Conservation (phyloP, 2,797 vertebrate genomes). For the Borostomias antarcticus region DNA sequence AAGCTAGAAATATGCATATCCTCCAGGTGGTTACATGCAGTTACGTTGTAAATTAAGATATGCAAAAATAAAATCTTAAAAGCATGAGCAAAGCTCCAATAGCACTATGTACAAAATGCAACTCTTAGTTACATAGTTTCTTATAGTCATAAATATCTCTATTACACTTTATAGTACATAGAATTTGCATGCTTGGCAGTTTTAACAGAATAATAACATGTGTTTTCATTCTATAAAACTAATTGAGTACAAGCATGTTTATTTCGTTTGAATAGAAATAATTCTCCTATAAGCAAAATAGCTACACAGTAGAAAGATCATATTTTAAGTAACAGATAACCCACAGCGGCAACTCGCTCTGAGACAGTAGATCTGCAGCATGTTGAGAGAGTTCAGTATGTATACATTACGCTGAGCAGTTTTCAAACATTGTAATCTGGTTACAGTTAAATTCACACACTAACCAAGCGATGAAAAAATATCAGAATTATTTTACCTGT, state of each 20-base stretch:
- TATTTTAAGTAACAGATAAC: constrained; percentile 76
- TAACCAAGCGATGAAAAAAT: constrained; percentile 64
- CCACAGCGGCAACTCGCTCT: constrained; percentile 74
- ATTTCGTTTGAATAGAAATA: constrained; percentile 76
- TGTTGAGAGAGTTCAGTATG: constrained; percentile 71
- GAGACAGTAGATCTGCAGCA: constrained; percentile 88
- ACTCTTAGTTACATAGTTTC: constrained; percentile 68
- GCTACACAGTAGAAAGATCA: constrained; percentile 87
- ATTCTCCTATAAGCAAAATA: constrained; percentile 80
- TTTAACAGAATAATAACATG: constrained; percentile 67
- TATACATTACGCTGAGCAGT: constrained; percentile 77
- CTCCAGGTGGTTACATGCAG: constrained; percentile 75
- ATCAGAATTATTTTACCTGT: constrained; percentile 84
- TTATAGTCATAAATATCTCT: constrained; percentile 70
- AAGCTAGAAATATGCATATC: constrained; percentile 78
- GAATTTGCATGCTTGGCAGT: constrained; percentile 81
- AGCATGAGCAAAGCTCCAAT: constrained; percentile 59
- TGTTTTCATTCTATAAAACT: constrained; percentile 63
- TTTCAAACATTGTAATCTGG: constrained; percentile 74
- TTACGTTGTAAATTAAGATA: constrained; percentile 54
- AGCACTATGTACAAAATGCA: constrained; percentile 76
- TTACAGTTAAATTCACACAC: constrained; percentile 65
- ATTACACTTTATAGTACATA: constrained; percentile 80
- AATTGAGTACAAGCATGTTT: constrained; percentile 61
- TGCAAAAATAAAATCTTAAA: constrained; percentile 72